phyloP scores from a whole-genome alignment of 2,113 vertebrate genomes.

The Holacanthus passer region DNA sequence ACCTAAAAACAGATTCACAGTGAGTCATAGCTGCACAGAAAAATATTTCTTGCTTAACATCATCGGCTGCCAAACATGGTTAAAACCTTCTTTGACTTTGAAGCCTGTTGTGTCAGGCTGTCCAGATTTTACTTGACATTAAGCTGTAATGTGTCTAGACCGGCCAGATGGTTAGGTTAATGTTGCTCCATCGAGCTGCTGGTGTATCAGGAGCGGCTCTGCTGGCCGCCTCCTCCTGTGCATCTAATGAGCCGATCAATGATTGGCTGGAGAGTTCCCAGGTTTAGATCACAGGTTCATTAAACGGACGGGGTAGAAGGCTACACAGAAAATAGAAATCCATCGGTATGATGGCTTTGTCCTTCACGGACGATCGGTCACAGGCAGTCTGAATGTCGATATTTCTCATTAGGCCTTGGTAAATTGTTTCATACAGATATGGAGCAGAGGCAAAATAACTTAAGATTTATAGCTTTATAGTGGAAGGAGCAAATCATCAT shows the following conservation, averaged over 20 bases:
- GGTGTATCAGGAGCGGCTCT: slow-evolving; percentile 14
- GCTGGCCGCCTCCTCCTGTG: slow-evolving; percentile 21
- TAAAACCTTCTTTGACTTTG: slow-evolving; percentile 31
- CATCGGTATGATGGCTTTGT: slow-evolving; percentile 41
- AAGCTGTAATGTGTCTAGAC: slow-evolving; percentile 62
- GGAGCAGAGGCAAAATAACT: slow-evolving; percentile 10
- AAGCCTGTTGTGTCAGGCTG: neutral
- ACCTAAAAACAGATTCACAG: neutral
- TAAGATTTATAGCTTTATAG: slow-evolving; percentile 9
- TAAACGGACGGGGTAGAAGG: slow-evolving; percentile 33
- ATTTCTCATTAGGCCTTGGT: slow-evolving; percentile 47
- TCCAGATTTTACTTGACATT: slow-evolving; percentile 45
- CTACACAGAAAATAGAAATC: slow-evolving; percentile 25
- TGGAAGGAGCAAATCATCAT: slow-evolving; percentile 10
- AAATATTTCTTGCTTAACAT: slow-evolving; percentile 1
- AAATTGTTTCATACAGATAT: slow-evolving; percentile 29
- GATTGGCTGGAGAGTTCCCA: slow-evolving; percentile 31
- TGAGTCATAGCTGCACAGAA: slow-evolving; percentile 24
- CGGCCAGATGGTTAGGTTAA: slow-evolving; percentile 72
- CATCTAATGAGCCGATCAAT: slow-evolving; percentile 61
- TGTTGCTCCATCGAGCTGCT: slow-evolving; percentile 46
- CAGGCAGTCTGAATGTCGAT: slow-evolving; percentile 40
- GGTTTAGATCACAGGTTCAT: slow-evolving; percentile 47
- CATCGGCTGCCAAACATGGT: slow-evolving; percentile 4
- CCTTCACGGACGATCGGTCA: slow-evolving; percentile 41